A percentile compares a stretch with the other conserved stretches of the same genome.
Evolutionary conservation across 2,113 vertebrate species (phyloP).

Genomic region (Cariama cristata): DNA sequence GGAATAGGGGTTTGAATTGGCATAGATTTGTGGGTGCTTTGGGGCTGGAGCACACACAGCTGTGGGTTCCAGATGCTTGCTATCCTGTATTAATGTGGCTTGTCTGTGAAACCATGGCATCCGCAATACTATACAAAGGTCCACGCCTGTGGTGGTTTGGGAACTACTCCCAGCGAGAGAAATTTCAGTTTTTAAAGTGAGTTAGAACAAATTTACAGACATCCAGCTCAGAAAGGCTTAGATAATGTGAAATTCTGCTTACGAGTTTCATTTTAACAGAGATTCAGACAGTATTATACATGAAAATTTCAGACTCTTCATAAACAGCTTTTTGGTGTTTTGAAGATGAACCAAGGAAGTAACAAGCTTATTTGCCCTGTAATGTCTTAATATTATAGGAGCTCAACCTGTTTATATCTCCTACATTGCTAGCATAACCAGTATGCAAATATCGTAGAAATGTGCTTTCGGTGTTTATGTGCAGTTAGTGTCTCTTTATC

Average conservation of each 20-base stretch:
- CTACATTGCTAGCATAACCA: background rate
- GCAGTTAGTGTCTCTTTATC: background rate
- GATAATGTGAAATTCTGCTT: background rate
- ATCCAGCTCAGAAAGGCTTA: background rate
- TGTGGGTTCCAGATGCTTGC: conserved; percentile 82
- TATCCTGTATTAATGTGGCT: conserved; percentile 79
- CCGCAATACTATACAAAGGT: conserved; percentile 72
- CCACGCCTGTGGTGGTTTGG: conserved; percentile 69
- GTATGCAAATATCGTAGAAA: background rate
- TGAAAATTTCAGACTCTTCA: background rate
- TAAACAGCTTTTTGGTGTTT: background rate
- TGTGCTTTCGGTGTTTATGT: background rate
- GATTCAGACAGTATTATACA: background rate
- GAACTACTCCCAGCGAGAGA: conserved; percentile 59
- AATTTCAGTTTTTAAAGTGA: conserved; percentile 50
- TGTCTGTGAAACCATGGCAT: conserved; percentile 78
- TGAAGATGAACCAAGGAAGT: background rate
- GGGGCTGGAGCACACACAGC: conserved; percentile 68
- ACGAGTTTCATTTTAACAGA: background rate
- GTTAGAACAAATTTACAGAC: conserved; percentile 31
- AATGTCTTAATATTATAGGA: background rate
- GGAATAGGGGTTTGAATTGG: conserved; percentile 74
- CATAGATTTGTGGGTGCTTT: conserved; percentile 74
- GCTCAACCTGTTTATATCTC: background rate
- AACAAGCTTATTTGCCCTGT: background rate